phyloP scores from a whole-genome alignment of 2,888 invertebrate species.

The Piscicola geometra region DNA sequence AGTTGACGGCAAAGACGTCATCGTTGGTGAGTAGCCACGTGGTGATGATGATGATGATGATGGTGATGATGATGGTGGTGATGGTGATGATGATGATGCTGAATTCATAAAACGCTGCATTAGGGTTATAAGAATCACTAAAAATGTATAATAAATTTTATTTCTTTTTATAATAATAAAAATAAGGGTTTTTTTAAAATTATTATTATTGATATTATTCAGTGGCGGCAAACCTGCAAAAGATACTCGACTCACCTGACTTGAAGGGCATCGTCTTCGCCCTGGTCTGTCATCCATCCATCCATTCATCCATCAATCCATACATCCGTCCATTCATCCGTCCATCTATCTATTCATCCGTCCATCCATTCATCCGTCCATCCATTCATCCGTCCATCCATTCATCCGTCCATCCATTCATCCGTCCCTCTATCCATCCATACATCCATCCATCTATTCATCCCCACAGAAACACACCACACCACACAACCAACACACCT shows the following conservation, averaged over 20 bases:
- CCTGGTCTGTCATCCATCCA: conserved; percentile 61
- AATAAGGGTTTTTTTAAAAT: not conserved
- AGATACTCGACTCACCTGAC: conserved; percentile 70
- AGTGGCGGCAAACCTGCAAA: conserved; percentile 86
- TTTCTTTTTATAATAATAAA: too few relatives aligned
- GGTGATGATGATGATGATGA: not conserved
- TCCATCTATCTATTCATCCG: too few relatives aligned
- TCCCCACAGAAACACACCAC: too few relatives aligned
- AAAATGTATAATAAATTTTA: not conserved
- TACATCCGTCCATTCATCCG: not conserved
- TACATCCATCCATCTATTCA: too few relatives aligned
- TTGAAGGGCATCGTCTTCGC: conserved; percentile 71
- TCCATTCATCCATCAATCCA: not conserved
- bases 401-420: too few relatives aligned
- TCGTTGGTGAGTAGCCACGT: conserved; percentile 60
- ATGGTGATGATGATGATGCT: conserved; percentile 45
- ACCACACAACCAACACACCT: too few relatives aligned
- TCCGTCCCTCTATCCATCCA: too few relatives aligned
- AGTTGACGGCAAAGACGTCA: conserved; percentile 83
- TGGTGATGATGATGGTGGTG: conserved; percentile 34
- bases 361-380: too few relatives aligned
- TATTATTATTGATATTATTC: conserved; percentile 26
- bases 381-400: too few relatives aligned
- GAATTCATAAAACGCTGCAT: too few relatives aligned
- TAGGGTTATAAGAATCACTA: too few relatives aligned